A percentile compares a stretch with the other conserved stretches of the same genome.
phyloP scores from a whole-genome alignment of 2,888 invertebrate species.

The Atrina japonica region DNA sequence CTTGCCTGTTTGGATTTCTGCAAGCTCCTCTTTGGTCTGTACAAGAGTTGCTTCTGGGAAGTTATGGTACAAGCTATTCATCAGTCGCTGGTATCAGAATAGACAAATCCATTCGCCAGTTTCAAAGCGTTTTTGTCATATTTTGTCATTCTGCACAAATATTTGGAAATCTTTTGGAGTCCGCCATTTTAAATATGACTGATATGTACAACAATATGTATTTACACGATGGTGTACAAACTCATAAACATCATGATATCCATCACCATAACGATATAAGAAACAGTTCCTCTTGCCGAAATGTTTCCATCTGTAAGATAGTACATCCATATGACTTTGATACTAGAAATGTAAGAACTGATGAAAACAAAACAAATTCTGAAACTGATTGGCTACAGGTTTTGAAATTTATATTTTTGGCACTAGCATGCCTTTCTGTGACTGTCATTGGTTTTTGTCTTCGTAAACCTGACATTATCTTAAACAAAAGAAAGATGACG shows the following conservation, averaged over 20 bases:
- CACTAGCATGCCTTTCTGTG: conserved; percentile 67
- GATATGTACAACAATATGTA: conserved; percentile 44
- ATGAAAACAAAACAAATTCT: not conserved
- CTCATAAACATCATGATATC: too few species aligned
- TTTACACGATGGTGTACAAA: too few species aligned
- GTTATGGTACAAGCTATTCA: conserved; percentile 70
- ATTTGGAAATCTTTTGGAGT: conserved; percentile 70
- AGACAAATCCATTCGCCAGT: conserved; percentile 68
- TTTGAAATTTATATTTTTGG: conserved; percentile 68
- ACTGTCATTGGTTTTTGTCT: conserved; percentile 69
- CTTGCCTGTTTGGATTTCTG: conserved; percentile 69
- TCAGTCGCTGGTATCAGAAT: conserved; percentile 65
- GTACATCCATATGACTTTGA: not conserved
- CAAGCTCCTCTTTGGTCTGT: conserved; percentile 72
- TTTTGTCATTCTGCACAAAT: conserved; percentile 74
- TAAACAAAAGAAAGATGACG: conserved; percentile 60
- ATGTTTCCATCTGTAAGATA: not conserved
- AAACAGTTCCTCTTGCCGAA: too few species aligned
- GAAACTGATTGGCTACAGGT: conserved; percentile 43
- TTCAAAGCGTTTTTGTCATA: conserved; percentile 71
- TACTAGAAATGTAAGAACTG: not conserved
- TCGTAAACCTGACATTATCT: conserved; percentile 70
- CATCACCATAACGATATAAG: too few species aligned
- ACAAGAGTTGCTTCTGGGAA: conserved; percentile 69
- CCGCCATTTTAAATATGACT: conserved; percentile 62